Conservation (phyloP, 1,140 invertebrate genomes). For the Aphidius gifuensis region DNA sequence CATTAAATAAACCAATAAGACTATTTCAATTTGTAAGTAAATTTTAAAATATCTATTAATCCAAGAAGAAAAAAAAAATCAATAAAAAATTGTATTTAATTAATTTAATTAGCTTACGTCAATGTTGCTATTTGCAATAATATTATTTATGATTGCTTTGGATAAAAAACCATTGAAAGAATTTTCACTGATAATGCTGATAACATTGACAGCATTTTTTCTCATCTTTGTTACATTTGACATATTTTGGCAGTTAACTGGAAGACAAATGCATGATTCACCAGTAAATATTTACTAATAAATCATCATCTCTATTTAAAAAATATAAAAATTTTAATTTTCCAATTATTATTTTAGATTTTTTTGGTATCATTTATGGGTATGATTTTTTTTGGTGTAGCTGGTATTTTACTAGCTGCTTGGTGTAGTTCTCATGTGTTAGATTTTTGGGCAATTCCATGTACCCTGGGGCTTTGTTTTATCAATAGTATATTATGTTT, state of each 20-base stretch:
- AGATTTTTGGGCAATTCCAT: slow-evolving; percentile 25
- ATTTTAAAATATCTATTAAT: not conserved
- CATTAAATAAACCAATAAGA: slow-evolving; percentile 36
- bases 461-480: slow-evolving; percentile 29
- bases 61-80: not conserved
- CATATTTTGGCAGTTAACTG: too few species aligned
- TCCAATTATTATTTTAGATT: not conserved
- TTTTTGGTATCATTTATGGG: slow-evolving; percentile 30
- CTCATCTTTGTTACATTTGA: too few species aligned
- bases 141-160: too few species aligned
- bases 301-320: too few species aligned
- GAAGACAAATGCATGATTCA: too few species aligned
- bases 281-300: too few species aligned
- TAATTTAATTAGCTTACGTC: too few species aligned
- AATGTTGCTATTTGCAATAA: too few species aligned
- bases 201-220: too few species aligned
- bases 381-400: slow-evolving; percentile 34
- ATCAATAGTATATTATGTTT: slow-evolving; percentile 36
- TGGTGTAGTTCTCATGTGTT: too few species aligned
- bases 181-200: too few species aligned
- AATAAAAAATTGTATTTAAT: not conserved
- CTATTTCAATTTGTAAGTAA: slow-evolving; percentile 41
- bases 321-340: not conserved
- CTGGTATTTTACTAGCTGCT: slow-evolving; percentile 28
- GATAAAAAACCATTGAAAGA: too few species aligned